phyloP scores from a whole-genome alignment of 2,113 vertebrate genomes.

The Cyprinodon brontotheroides region DNA sequence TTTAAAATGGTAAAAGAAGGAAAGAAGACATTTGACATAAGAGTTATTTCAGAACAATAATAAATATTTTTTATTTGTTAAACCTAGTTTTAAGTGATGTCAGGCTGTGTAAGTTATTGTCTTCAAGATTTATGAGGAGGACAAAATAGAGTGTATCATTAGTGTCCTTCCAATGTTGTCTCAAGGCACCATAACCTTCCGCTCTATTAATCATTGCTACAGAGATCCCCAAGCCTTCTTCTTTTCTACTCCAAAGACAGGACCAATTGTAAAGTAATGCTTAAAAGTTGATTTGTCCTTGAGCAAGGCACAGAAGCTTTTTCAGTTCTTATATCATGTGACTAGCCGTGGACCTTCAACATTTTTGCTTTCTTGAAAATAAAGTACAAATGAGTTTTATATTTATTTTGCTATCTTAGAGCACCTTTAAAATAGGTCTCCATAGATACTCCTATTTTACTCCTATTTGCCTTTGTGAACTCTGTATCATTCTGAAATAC shows the following conservation, averaged over 20 bases:
- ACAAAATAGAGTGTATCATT: neutral
- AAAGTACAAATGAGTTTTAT: neutral
- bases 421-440: conserved; percentile 14
- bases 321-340: neutral
- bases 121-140: neutral
- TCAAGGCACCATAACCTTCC: conserved; percentile 8
- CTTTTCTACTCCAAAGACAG: conserved; percentile 7
- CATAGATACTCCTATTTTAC: conserved; percentile 10
- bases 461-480: conserved; percentile 12
- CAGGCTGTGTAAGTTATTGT: neutral
- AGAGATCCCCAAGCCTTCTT: conserved; percentile 8
- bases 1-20: neutral
- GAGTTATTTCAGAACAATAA: neutral
- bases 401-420: neutral
- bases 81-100: neutral
- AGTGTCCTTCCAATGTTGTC: conserved; percentile 31
- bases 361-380: conserved; percentile 7
- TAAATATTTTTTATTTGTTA: neutral
- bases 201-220: conserved; percentile 41
- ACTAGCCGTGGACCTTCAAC: neutral
- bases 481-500: neutral
- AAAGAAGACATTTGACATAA: neutral
- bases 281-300: conserved; percentile 24
- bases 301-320: conserved; percentile 1
- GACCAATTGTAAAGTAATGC: conserved; percentile 18